Base-by-base conservation (phyloP, 1,140 invertebrate species). In the Achroia grisella region DNA sequence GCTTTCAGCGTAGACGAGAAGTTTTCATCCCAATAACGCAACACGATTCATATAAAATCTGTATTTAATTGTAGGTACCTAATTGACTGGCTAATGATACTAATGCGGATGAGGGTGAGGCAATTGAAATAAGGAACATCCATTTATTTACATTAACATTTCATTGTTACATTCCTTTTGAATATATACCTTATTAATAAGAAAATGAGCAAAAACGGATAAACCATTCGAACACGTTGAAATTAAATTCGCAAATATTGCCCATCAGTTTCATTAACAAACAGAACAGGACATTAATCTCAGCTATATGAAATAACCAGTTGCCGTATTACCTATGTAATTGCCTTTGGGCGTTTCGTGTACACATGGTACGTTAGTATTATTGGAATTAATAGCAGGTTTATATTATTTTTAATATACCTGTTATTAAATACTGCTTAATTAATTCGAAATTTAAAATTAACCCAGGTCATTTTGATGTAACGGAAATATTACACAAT, bases 291-390 rank as follows among this genome's bases (percentile, higher is more conserved):
- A 31, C 43, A 59, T 59, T 59, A 55, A 59, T 59, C 46, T 51
- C 44, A 45, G 37, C 12, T 37, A 54, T 51, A 52, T 52, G 39
- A 37, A 55, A 52, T 45, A 50, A 58, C 39, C 48, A 47, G 30
- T 31, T 40, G 44, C 47, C 15, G 48, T 54, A 52, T 61, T 53
- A 46, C 36, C 43, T 35, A 41, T 31, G 33, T 50, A 48, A 55
- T 48, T 55, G 45, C 49, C 46, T 42, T 45, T 44, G 39, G 53
- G 17, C 31, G 45, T 45, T 51, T 57, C 53, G 57, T 62, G 52
- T 58, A 58, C 39, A 42, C 8, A 53, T 48, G 33, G 32, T 45
- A n/a, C 48, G 44, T 52, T 52, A 49, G 45, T 48, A 35, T 48
- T 50, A 36, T 15, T 14, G 6, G n/a, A 41, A 31, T n/a, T 2